Conservation (phyloP, 2,888 invertebrate species). For the Metalampra italica region DNA sequence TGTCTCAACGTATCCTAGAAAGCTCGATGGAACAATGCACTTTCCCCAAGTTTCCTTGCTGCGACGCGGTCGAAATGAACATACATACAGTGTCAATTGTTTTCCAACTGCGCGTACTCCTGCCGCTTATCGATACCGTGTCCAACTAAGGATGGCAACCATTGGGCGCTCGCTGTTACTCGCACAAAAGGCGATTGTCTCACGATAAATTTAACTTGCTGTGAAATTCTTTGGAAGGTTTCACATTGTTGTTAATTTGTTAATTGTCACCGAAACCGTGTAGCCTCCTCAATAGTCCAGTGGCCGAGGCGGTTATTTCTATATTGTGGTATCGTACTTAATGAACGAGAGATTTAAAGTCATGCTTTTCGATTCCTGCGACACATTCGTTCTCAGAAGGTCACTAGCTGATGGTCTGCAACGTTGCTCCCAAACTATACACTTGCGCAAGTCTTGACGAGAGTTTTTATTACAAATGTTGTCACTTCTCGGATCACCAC, state of each 20-base stretch:
- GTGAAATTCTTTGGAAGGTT: slow-evolving; percentile 39
- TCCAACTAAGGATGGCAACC: slow-evolving; percentile 29
- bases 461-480: not conserved
- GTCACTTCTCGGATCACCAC: not conserved
- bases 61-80: not conserved
- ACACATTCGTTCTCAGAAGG: no score
- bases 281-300: slow-evolving; percentile 18
- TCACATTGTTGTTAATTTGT: slow-evolving; percentile 40
- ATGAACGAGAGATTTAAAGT: no score
- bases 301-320: no score
- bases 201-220: slow-evolving; percentile 18
- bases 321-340: no score
- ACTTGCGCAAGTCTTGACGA: not conserved
- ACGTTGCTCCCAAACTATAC: not conserved
- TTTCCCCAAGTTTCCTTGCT: not conserved
- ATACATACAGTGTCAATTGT: slow-evolving; percentile 30
- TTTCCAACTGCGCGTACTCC: slow-evolving; percentile 21
- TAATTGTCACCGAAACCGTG: slow-evolving; percentile 27
- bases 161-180: slow-evolving; percentile 13
- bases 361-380: no score
- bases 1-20: no score
- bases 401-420: no score
- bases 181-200: slow-evolving; percentile 37
- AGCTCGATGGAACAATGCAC: not conserved
- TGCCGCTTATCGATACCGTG: slow-evolving; percentile 32